A percentile compares a stretch with the other conserved stretches of the same genome.
phyloP scores from a whole-genome alignment of 2,888 invertebrate species.

The Acanthacorydalis orientalis region DNA sequence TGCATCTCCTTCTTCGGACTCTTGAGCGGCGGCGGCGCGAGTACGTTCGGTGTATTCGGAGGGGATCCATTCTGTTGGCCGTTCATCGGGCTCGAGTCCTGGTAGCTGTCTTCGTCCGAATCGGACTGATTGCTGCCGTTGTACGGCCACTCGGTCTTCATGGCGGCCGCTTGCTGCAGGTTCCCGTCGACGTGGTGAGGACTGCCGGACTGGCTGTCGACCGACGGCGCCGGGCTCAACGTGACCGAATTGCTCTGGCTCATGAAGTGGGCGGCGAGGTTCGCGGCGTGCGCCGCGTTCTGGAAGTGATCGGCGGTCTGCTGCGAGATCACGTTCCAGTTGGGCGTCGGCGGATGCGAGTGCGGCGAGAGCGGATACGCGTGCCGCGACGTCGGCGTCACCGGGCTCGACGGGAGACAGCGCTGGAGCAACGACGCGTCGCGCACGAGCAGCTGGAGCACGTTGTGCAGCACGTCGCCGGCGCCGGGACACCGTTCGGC shows the following conservation, averaged over 20 bases:
- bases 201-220: slow-evolving; percentile 74
- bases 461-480: slow-evolving; percentile 88
- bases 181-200: slow-evolving; percentile 55
- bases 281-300: slow-evolving; percentile 35
- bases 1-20: slow-evolving; percentile 35
- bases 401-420: slow-evolving; percentile 64
- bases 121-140: slow-evolving; percentile 46
- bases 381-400: slow-evolving; percentile 63
- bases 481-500: slow-evolving; percentile 84
- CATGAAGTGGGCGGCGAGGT: slow-evolving; percentile 54
- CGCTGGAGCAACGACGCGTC: slow-evolving; percentile 64
- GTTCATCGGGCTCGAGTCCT: slow-evolving; percentile 16
- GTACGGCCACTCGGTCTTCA: slow-evolving; percentile 9
- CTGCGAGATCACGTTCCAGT: slow-evolving; percentile 41
- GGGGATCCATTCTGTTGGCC: slow-evolving; percentile 22
- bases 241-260: slow-evolving; percentile 71
- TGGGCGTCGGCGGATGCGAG: slow-evolving; percentile 66
- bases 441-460: slow-evolving; percentile 70
- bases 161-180: slow-evolving; percentile 13
- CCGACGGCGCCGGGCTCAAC: slow-evolving; percentile 76
- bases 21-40: slow-evolving; percentile 37
- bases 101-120: slow-evolving; percentile 57
- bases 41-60: slow-evolving; percentile 32
- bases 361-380: slow-evolving; percentile 63
- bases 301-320: slow-evolving; percentile 24